Evolutionary conservation across 1,140 invertebrate species (phyloP).

Genomic region (Bombus huntii): DNA sequence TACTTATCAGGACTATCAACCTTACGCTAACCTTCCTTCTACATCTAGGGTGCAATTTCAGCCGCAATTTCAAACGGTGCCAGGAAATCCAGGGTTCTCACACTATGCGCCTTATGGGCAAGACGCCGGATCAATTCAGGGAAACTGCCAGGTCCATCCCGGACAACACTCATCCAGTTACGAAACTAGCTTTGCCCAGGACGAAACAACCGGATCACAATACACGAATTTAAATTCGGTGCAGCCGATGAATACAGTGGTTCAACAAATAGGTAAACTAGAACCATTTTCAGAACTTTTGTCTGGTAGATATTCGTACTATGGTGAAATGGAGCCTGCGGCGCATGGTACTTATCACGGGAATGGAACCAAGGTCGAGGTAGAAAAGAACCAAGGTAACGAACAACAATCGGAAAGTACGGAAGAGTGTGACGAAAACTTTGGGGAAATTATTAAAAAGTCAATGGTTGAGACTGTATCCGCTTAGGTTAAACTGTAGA

Average conservation of each 20-base stretch:
- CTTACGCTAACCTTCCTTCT: conserved; percentile 72
- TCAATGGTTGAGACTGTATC: conserved; percentile 95
- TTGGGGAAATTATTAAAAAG: conserved; percentile 96
- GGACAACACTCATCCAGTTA: conserved; percentile 69
- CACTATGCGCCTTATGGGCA: conserved; percentile 74
- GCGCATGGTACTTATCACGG: conserved; percentile 66
- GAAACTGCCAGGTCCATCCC: conserved; percentile 61
- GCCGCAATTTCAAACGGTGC: conserved; percentile 72
- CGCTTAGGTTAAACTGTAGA: conserved; percentile 82
- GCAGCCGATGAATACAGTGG: conserved; percentile 77
- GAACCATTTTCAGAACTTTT: conserved; percentile 88
- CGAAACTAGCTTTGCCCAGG: conserved; percentile 74
- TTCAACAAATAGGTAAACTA: conserved; percentile 85
- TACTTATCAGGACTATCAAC: conserved; percentile 70
- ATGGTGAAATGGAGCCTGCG: conserved; percentile 74
- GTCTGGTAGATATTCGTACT: conserved; percentile 84
- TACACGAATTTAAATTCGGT: conserved; percentile 82
- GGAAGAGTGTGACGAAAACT: conserved; percentile 88
- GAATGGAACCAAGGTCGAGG: conserved; percentile 59
- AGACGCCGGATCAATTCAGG: conserved; percentile 54
- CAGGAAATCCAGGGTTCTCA: conserved; percentile 69
- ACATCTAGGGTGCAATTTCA: conserved; percentile 77
- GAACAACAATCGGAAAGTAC: conserved; percentile 63
- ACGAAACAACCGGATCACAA: conserved; percentile 75
- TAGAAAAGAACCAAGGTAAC: conserved; percentile 59